Conservation (phyloP, 1,140 invertebrate genomes). For the Dysdera silvatica region DNA sequence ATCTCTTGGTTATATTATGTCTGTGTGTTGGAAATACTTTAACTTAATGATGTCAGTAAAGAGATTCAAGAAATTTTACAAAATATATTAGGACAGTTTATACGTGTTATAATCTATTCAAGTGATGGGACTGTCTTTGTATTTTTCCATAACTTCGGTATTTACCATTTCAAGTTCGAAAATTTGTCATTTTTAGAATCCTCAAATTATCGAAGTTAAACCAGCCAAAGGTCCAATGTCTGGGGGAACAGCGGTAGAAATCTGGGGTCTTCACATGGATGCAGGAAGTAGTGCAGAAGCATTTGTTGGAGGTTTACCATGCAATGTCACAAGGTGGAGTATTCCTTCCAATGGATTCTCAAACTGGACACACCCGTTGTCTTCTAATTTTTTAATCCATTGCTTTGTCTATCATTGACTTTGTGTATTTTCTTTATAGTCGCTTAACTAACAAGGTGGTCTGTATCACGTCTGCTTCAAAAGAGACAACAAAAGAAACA, state of each 20-base stretch:
- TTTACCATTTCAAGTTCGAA: neutral
- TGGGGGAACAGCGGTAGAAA: constrained; percentile 81
- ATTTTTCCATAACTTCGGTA: neutral
- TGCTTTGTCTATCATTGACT: neutral
- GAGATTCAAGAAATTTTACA: too few species aligned
- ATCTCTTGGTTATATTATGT: too few species aligned
- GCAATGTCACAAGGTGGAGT: constrained; percentile 54
- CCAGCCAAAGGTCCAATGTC: constrained; percentile 84
- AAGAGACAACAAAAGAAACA: constrained; percentile 54
- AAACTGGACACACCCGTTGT: too few species aligned
- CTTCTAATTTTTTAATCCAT: neutral
- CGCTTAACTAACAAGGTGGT: constrained; percentile 69
- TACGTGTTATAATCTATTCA: too few species aligned
- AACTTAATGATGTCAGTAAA: too few species aligned
- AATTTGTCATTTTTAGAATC: constrained; percentile 47
- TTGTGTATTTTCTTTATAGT: constrained; percentile 32
- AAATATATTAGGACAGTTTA: too few species aligned
- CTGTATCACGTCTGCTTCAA: constrained; percentile 71
- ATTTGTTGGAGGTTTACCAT: constrained; percentile 77
- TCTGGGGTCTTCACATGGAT: constrained; percentile 86
- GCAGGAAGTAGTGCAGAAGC: constrained; percentile 86
- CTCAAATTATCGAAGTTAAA: constrained; percentile 68
- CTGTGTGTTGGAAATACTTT: too few species aligned
- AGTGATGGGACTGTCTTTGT: too few species aligned
- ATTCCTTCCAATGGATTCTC: too few species aligned